Evolutionary conservation across 2,113 vertebrate genomes (phyloP), one percentile per base, ranked within the genome.

Genomic region (Myiagra hebetior): DNA sequence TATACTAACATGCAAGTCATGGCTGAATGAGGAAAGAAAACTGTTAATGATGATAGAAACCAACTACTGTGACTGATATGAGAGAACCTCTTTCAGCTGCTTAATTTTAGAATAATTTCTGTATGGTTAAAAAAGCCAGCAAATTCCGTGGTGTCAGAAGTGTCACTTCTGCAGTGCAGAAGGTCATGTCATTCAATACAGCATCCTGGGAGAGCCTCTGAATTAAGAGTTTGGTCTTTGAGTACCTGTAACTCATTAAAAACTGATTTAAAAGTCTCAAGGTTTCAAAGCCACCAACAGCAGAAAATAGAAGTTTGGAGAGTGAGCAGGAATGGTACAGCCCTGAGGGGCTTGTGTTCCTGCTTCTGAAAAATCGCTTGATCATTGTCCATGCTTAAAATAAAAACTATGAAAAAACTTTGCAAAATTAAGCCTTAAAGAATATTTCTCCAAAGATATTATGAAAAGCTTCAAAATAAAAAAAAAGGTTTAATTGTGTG

Each of bases 131-230:
- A 96, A 95, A 93, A 81, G 4, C 2, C 69, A 82, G 60, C 16
- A 85, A 91, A 87, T 90, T 93, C 90, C 17, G 21, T 41, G 26
- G 90, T 93, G 94, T 94, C 82, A 93, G 19, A 76, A 73, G 46
- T 87, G 85, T 93, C 85, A 75, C 53, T 85, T 79, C 21, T 85
- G 46, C 57, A 69, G 95, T 65, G 53, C 95, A 97, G 85, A 87
- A 95, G 95, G 90, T 97, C 93, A 52, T 46, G 85, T 90, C 92
- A 93, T 73, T 96, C 96, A 94, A 70, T 52, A n/a, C 19, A 87
- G 57, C 35, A 64, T 23, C 94, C 73, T 90, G 78, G 70, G 95
- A 97, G 57, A 93, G 53, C 16, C 57, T 81, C 84, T 91, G 87
- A 94, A 93, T 93, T 94, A 92, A 80, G 57, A 86, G 59, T 57